Evolutionary conservation across 2,888 invertebrate species (phyloP).

Genomic region (Eristalinus sepulchralis): DNA sequence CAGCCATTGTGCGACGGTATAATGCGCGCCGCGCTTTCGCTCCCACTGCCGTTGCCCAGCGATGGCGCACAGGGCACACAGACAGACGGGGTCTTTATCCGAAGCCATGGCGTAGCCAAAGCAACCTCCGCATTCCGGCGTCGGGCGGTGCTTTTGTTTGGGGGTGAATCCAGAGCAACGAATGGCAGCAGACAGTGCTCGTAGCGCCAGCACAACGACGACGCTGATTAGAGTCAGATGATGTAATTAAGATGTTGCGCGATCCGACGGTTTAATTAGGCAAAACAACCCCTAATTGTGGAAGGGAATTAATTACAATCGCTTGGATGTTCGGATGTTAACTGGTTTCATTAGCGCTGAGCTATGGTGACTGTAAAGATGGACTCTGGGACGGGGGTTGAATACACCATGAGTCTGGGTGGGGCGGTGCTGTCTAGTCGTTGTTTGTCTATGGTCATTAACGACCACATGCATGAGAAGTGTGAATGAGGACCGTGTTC

Average conservation of each 20-base stretch:
- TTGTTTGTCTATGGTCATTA: neutral
- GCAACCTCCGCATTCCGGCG: conserved; percentile 44
- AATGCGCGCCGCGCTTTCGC: neutral
- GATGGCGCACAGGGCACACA: neutral
- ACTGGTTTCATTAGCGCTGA: neutral
- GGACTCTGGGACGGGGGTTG: neutral
- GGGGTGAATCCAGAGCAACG: conserved; percentile 24
- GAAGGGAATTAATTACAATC: conserved; percentile 57
- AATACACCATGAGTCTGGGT: neutral
- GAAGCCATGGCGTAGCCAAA: conserved; percentile 28
- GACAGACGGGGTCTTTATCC: conserved; percentile 39
- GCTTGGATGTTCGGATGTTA: conserved; percentile 27
- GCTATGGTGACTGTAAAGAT: neutral
- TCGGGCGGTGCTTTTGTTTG: conserved; percentile 1
- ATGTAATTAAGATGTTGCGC: conserved; percentile 58
- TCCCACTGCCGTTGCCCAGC: neutral
- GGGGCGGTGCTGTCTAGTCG: neutral
- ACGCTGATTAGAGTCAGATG: conserved; percentile 37
- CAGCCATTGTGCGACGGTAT: conserved; percentile 55
- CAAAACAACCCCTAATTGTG: conserved; percentile 62
- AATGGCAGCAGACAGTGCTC: neutral
- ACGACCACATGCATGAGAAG: neutral
- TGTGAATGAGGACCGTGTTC: neutral
- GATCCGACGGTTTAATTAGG: conserved; percentile 62
- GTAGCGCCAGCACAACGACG: conserved; percentile 16